Base-by-base conservation (phyloP, 1,140 invertebrate species). In the Diabrotica undecimpunctata region DNA sequence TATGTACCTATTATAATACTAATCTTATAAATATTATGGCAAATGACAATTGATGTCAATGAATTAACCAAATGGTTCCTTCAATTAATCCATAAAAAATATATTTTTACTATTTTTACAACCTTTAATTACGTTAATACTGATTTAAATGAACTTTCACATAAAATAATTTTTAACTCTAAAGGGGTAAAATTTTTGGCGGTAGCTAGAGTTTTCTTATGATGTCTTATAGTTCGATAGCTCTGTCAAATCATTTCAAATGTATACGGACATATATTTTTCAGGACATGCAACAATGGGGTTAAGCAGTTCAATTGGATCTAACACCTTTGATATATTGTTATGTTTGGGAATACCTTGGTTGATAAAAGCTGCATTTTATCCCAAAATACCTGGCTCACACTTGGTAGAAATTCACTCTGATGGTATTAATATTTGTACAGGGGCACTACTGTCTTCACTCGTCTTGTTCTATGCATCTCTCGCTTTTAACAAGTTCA, bases 291-390 rank as follows among this genome's bases (percentile, higher is more conserved):
- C 90, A 50, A 90, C 90, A n/a, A 94, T 94, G 92, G 91, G 91
- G 5, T 90, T 95, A 65, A 91, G 89, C 77, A 95, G 93, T 77
- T 91, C 91, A 0, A 91, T 95, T 73, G 92, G 92, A n/a, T 93
- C 91, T 1, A 95, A 94, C 73, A 94, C 92, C 5, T 94, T 94
- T 75, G 92, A 94, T 75, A 93, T 94, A 72, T 80, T 94, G 9
- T 79, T 94, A 5, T 94, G 92, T 71, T 79, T 94, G 61, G 91
- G 92, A n/a, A 79, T 94, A 10, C 92, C 92, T 2, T 94, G 92
- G 92, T 81, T 94, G 39, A 87, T 94, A 10, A 94, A 93, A 76
- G 86, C 90, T 0, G 82, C 88, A 5, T 90, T 92, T 70, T 87
- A 90, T 63, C 90, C 90, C 0, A 86, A 87, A 13, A 81, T 83